Conservation (phyloP, 2,888 invertebrate genomes). For the Dilophus febrilis region DNA sequence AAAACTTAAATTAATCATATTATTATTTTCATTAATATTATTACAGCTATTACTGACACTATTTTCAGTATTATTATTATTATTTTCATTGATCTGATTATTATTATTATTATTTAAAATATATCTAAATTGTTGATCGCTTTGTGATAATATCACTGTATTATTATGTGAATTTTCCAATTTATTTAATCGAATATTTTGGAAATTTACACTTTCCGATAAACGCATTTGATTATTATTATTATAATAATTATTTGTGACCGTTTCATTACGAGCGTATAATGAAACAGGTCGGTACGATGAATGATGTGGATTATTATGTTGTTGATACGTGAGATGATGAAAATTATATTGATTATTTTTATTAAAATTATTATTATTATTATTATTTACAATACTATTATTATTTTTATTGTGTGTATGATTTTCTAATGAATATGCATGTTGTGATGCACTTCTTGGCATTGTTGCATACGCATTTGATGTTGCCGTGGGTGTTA, state of each 20-base stretch:
- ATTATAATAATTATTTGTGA: slow-evolving; percentile 4
- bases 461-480: slow-evolving; percentile 24
- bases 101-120: slow-evolving; percentile 25
- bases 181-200: slow-evolving; percentile 9
- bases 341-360: not conserved
- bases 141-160: slow-evolving; percentile 19
- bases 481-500: not conserved
- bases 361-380: slow-evolving; percentile 1
- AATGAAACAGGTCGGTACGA: slow-evolving; percentile 2
- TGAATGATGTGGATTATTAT: not conserved
- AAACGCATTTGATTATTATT: slow-evolving; percentile 14
- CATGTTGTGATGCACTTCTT: slow-evolving; percentile 38
- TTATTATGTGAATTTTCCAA: slow-evolving; percentile 8
- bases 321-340: not conserved
- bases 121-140: slow-evolving; percentile 27
- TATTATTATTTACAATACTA: slow-evolving; percentile 5
- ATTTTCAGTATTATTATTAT: slow-evolving; percentile 18
- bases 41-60: slow-evolving; percentile 17
- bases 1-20: slow-evolving; percentile 6
- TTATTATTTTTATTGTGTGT: not conserved
- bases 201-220: slow-evolving; percentile 21
- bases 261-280: slow-evolving; percentile 1
- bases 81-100: slow-evolving; percentile 26
- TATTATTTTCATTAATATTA: slow-evolving; percentile 6
- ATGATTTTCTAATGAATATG: slow-evolving; percentile 1